Evolutionary conservation across 2,113 vertebrate genomes (phyloP).

Genomic region (Tyto alba): DNA sequence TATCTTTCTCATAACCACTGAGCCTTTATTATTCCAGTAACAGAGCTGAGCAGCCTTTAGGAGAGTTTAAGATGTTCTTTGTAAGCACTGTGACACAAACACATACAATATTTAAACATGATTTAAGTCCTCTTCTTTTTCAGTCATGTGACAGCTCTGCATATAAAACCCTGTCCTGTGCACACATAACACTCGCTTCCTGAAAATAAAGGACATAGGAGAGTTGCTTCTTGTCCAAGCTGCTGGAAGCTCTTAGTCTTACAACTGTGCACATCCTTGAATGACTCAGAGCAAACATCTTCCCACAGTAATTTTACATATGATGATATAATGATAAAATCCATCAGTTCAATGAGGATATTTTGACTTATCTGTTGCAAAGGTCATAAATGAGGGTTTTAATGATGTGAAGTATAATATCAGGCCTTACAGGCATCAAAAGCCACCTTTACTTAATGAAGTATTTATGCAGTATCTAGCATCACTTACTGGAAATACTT

Average conservation of each 20-base stretch:
- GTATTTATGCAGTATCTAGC: constrained; percentile 8
- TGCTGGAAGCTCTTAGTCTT: not conserved
- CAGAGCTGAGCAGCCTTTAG: not conserved
- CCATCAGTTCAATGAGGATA: not conserved
- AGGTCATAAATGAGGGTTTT: constrained; percentile 1
- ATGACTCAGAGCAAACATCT: not conserved
- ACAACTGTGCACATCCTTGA: not conserved
- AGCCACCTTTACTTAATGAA: constrained; percentile 14
- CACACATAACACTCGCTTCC: not conserved
- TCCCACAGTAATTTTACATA: constrained; percentile 38
- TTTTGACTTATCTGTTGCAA: not conserved
- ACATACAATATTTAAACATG: not conserved
- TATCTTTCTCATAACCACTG: not conserved
- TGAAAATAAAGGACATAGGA: not conserved
- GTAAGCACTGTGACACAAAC: not conserved
- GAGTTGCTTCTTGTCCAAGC: not conserved
- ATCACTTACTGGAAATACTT: not conserved
- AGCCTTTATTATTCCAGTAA: not conserved
- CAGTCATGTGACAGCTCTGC: not conserved
- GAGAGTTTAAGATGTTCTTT: not conserved
- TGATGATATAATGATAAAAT: constrained; percentile 41
- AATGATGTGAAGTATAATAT: not conserved
- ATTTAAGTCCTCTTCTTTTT: not conserved
- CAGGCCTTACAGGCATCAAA: not conserved
- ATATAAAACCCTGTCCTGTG: not conserved